Evolutionary conservation across 2,888 invertebrate species (phyloP), one percentile per base, ranked within the genome.

Genomic region (Heliconius sara): DNA sequence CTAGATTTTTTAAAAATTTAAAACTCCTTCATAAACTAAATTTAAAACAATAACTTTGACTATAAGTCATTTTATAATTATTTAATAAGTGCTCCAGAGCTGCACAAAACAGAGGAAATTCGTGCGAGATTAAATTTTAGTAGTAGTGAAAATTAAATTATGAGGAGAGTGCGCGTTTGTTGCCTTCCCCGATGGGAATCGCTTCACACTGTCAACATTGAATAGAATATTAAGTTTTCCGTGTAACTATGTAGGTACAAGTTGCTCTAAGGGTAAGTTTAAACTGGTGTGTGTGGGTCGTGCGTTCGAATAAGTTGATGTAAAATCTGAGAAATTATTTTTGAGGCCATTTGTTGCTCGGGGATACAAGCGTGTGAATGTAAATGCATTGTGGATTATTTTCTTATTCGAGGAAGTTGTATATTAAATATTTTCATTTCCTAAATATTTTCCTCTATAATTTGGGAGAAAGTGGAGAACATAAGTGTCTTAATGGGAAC

Each of bases 61-160:
- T 25, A 39, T 65, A 65, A 75, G 60, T 63, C 75, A 75, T 75
- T 65, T 65, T 70, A 25, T 70, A 70, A 70, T 70, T 70, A 70
- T 70, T 47, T 75, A 65, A 75, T 75, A 75, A 75, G 43, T 65
- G 25, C 70, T 70, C 27, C 43, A 63, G 27, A 70, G 72, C 75
- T 78, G 77, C 75, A 81, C 74, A 76, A 81, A 73, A 80, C 77
- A 77, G 80, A 84, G 85, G 85, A 85, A 87, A 84, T 81, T 79
- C 80, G 81, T 83, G 79, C 80, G 82, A 88, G 88, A 89, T 90
- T 88, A 89, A 88, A 90, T 91, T 91, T 88, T 87, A 88, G 88
- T 88, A 87, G 89, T 87, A 83, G 83, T 85, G 84, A 86, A 30
- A 88, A 92, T 91, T 88, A 88, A 92, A 90, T 91, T 91, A 91